Conservation (phyloP, 2,797 vertebrate genomes). For the Leptatherina wallacei region DNA sequence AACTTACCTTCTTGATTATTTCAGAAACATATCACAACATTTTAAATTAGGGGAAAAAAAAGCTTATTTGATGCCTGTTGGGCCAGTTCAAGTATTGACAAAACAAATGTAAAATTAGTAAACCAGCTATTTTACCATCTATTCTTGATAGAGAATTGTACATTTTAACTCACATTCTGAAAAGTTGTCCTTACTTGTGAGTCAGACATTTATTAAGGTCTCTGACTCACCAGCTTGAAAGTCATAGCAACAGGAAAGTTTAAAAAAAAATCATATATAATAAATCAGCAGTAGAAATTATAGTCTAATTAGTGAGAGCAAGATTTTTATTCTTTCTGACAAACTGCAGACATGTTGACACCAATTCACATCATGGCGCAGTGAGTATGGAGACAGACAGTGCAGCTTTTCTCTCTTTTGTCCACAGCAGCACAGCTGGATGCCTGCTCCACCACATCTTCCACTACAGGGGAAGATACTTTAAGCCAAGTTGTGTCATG, state of each 20-base stretch:
- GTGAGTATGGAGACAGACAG: background rate
- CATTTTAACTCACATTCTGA: background rate
- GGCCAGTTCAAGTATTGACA: background rate
- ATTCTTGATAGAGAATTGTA: background rate
- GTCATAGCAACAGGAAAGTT: background rate
- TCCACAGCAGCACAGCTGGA: conserved; percentile 44
- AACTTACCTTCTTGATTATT: too few species aligned
- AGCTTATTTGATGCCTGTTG: background rate
- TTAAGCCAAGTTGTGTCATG: conserved; percentile 39
- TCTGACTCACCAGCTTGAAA: background rate
- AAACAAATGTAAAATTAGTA: background rate
- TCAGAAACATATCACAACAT: too few species aligned
- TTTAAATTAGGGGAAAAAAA: background rate
- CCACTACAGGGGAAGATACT: conserved; percentile 59
- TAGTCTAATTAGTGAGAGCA: background rate
- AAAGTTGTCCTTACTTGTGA: background rate
- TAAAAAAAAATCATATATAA: background rate
- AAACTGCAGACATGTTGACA: conserved; percentile 13
- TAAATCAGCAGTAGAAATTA: background rate
- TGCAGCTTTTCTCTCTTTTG: background rate
- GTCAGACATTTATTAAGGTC: background rate
- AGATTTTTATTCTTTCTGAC: conserved; percentile 18
- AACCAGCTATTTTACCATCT: background rate
- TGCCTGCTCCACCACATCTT: conserved; percentile 28
- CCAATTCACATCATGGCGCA: background rate